Base-by-base conservation (phyloP, 2,888 invertebrate species). In the Elgonia sp. region DNA sequence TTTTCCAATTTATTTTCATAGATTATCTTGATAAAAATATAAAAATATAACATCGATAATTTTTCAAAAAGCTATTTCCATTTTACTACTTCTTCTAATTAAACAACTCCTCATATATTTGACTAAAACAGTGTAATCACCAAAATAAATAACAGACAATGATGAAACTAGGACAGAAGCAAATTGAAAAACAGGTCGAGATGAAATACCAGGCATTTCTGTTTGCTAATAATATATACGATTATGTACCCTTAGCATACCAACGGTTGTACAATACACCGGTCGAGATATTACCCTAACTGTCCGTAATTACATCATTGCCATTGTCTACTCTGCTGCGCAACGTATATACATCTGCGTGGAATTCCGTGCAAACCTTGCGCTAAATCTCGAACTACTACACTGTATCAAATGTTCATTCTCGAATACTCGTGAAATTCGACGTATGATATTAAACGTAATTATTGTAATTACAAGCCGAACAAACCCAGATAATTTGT, bases 241-340 rank as follows among this genome's bases (percentile, higher is more conserved):
- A 50, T 75, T 65, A 63, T 79, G 80, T 88, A 86, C 81, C 90
- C 89, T 90, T 90, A 86, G 88, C 90, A 89, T 91, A 90, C 93
- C 91, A 91, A 90, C 92, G 90, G 91, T 90, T 91, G 92, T 92
- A 90, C 89, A 90, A 90, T 89, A 85, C 90, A 89, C 83, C 89
- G 89, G 88, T 90, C 89, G 91, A 91, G 91, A 92, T 93, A 93
- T 93, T 93, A 93, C 92, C 92, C 93, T 92, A 93, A 93, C 93
- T 91, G 92, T 91, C 91, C 92, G 90, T 93, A 93, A 93, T 93
- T 93, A 93, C 92, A 92, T 93, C 92, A 93, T 92, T 92, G 92
- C 93, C 93, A 93, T 93, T 93, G 93, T 93, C 92, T 91, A 82
- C 90, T 88, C 81, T 40, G 76, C 76, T 46, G 82, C 84, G 88